Conservation (phyloP, 2,113 vertebrate species). For the Forbesichthys agassizii region DNA sequence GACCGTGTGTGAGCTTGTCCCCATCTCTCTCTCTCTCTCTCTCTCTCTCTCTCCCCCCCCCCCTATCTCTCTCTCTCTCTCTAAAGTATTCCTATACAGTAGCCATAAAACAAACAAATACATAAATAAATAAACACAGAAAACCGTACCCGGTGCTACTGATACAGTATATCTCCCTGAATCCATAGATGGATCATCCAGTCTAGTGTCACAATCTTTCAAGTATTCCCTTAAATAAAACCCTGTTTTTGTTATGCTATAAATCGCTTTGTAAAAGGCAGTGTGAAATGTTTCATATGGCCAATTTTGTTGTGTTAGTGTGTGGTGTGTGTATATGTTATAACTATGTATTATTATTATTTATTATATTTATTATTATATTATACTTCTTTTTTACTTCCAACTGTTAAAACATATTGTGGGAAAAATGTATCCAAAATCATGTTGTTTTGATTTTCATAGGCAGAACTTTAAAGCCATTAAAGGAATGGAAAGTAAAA, state of each 20-base stretch:
- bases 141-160: slow-evolving; percentile 14
- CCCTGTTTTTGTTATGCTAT: not conserved
- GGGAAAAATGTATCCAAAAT: too few relatives aligned
- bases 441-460: slow-evolving; percentile 16
- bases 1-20: slow-evolving; percentile 25
- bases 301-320: slow-evolving; percentile 3
- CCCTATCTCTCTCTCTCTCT: slow-evolving; percentile 15
- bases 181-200: not conserved
- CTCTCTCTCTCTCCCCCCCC: not conserved
- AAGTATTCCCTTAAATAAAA: not conserved
- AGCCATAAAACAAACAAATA: slow-evolving; percentile 11
- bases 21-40: not conserved
- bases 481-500: too few relatives aligned
- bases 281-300: not conserved
- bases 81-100: slow-evolving; percentile 19
- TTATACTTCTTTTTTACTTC: too few relatives aligned
- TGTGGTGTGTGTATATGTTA: slow-evolving; percentile 3
- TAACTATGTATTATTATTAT: not conserved
- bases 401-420: too few relatives aligned
- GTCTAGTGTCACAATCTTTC: not conserved
- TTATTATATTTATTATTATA: too few relatives aligned
- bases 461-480: not conserved
- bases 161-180: not conserved
- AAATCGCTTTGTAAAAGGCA: not conserved
- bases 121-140: not conserved